Evolutionary conservation across 2,888 invertebrate species (phyloP).

Genomic region (Lampropteryx suffumata): DNA sequence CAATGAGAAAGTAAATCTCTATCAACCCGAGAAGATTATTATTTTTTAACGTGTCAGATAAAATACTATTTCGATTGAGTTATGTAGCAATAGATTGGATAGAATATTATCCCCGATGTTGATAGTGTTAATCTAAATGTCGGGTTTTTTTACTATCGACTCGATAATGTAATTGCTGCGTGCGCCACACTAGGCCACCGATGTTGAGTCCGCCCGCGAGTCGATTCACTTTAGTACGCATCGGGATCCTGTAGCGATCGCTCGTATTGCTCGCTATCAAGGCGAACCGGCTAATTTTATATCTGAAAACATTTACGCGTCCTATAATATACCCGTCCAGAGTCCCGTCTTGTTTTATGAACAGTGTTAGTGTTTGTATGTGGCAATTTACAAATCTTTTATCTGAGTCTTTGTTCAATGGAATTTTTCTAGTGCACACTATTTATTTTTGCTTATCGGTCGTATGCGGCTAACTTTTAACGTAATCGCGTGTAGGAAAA

Average conservation of each 20-base stretch:
- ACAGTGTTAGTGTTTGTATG: constrained; percentile 47
- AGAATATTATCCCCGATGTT: constrained; percentile 1
- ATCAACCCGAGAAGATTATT: constrained; percentile 1
- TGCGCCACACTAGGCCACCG: constrained; percentile 67
- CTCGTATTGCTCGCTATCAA: constrained; percentile 46
- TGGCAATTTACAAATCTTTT: constrained; percentile 12
- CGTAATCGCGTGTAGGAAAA: constrained; percentile 52
- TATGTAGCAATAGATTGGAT: constrained; percentile 9
- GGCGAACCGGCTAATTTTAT: constrained; percentile 54
- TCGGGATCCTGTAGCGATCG: constrained; percentile 50
- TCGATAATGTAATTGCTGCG: constrained; percentile 68
- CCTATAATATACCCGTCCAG: constrained; percentile 58
- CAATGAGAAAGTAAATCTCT: constrained; percentile 12
- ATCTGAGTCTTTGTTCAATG: constrained; percentile 34
- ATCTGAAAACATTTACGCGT: constrained; percentile 58
- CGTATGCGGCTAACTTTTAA: constrained; percentile 30
- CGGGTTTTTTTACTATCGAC: constrained; percentile 48
- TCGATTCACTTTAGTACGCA: constrained; percentile 71
- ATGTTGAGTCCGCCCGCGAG: constrained; percentile 39
- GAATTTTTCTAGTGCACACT: constrained; percentile 36
- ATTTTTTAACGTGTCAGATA: constrained; percentile 1
- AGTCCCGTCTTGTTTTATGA: constrained; percentile 48
- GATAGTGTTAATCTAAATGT: constrained; percentile 35
- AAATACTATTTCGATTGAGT: constrained; percentile 12
- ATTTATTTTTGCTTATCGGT: constrained; percentile 39